Evolutionary conservation across 2,888 invertebrate species (phyloP).

Genomic region (Heliconius cydno): DNA sequence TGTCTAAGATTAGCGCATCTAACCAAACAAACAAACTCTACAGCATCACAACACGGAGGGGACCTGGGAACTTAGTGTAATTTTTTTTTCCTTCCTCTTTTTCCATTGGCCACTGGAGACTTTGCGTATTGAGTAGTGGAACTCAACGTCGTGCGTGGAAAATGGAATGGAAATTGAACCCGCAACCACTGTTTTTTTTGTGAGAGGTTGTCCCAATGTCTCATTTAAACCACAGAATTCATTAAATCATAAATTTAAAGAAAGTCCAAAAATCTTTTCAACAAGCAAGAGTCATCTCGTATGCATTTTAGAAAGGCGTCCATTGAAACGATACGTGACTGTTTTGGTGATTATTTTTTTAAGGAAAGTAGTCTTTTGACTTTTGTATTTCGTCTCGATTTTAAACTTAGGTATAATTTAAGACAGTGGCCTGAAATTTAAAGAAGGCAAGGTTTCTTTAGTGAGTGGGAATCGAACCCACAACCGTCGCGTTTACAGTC

Average conservation of each 20-base stretch:
- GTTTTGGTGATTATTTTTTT: constrained; percentile 4
- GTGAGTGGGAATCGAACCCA: not conserved
- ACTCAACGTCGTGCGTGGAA: too few relatives aligned
- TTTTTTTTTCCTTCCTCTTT: too few relatives aligned
- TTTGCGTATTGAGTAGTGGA: too few relatives aligned
- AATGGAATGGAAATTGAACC: not conserved
- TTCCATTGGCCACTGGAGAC: too few relatives aligned
- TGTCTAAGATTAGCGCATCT: too few relatives aligned
- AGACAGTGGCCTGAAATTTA: not conserved
- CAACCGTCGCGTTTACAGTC: too few relatives aligned
- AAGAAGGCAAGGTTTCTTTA: not conserved
- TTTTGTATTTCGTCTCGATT: not conserved
- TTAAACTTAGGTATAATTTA: not conserved
- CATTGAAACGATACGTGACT: constrained; percentile 7
- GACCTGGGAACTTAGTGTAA: too few relatives aligned
- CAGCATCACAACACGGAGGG: too few relatives aligned
- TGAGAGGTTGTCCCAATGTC: not conserved
- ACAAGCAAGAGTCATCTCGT: not conserved
- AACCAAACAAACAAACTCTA: too few relatives aligned
- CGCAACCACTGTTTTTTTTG: not conserved
- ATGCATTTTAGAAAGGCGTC: constrained; percentile 24
- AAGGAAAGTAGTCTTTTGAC: not conserved
- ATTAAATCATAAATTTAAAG: not conserved
- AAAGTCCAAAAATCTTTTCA: constrained; percentile 8
- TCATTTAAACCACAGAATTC: not conserved